Percentiles rank a stretch among this genome's conserved stretches.
Conservation (phyloP, 2,888 invertebrate genomes). For the Stramonita haemastoma region DNA sequence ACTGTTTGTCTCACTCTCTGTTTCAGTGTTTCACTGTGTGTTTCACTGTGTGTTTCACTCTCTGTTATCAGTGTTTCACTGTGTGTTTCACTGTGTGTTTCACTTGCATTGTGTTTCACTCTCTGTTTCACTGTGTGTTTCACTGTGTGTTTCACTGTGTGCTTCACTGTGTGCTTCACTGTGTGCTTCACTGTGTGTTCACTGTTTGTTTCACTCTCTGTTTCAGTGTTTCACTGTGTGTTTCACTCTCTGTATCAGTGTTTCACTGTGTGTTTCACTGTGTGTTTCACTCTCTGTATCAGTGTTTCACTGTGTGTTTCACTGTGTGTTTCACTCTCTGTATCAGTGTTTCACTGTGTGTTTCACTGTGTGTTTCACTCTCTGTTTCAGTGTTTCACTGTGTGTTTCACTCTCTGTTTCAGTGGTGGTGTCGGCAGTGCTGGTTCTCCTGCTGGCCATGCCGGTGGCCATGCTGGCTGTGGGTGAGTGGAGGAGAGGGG, state of each 20-base stretch:
- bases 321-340: background rate
- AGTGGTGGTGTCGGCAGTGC: background rate
- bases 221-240: background rate
- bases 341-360: too few relatives aligned
- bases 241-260: background rate
- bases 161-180: background rate
- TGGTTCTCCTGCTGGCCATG: background rate
- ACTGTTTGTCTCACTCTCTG: background rate
- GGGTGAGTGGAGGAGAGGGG: background rate
- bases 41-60: background rate
- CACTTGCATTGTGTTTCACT: background rate
- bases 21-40: background rate
- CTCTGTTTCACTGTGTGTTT: background rate
- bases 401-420: background rate
- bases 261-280: background rate
- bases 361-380: background rate
- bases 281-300: background rate
- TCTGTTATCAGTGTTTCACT: background rate
- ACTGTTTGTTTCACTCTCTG: background rate
- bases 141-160: background rate
- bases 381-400: background rate
- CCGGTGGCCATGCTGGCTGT: background rate
- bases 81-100: background rate
- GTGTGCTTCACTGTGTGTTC: background rate
- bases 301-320: background rate